Base-by-base conservation (phyloP, 2,888 invertebrate genomes). In the Onchidella celtica region DNA sequence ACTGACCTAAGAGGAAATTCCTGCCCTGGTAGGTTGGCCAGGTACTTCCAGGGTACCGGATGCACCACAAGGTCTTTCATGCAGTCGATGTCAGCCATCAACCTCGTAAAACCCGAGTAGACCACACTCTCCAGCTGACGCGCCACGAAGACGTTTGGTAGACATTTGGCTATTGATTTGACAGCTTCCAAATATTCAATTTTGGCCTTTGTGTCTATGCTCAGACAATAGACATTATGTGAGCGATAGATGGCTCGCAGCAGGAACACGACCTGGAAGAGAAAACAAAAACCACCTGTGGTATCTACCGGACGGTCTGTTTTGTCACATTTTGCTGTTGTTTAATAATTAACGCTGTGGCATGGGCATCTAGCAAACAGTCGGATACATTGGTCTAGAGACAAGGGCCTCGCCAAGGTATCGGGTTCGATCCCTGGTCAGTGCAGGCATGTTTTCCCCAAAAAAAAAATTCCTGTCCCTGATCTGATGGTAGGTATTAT, bases 81-180 rank as follows among this genome's bases (percentile, higher is more conserved):
- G 82, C 93, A 93, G 80, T 92, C 92, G 11, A 93, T 84, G 82
- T 92, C 92, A 0, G 92, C 92, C 82, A 89, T 88, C 14, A 93
- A 86, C 3, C 92, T 87, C 1, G 88, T 85, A 80, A 91, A 91
- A 0, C 92, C 91, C 0, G 89, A 90, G 85, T 93, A 93, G 1
- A 90, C 86, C 14, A 93, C 87, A 32, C 86, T 85, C 84, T 92
- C 93, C 36, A 87, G 84, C 82, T 89, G 88, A 2, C 90, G 89
- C 34, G 89, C 91, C 0, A 93, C 84, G 75, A 92, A 91, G 4
- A 93, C 92, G 85, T 93, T 93, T 27, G 88, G 83, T 55, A 93
- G 89, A 82, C 93, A 92, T 32, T 84, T 82, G 9, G 89, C 86
- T 24, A 92, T 86, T 6, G 88, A 86, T 0, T 77, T 69, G 24